These are phyloP conservation scores for Tor tambroides DNA, from an alignment of 2,113 vertebrate genomes.

Conservation along the genomic window DNA sequence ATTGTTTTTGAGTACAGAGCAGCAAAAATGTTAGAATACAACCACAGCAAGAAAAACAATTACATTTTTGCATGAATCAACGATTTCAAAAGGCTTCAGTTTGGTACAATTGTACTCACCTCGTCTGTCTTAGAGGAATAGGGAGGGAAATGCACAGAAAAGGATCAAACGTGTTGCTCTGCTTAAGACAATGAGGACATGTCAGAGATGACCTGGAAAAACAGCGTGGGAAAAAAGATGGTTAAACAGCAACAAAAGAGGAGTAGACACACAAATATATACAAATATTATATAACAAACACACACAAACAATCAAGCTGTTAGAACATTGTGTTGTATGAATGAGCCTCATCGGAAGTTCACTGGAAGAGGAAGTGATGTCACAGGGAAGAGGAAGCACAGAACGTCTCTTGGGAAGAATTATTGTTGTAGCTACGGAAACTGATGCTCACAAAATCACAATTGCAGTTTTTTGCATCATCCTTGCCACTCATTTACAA, in stretches of 20 bases:
- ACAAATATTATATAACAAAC: neutral
- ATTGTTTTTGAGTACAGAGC: constrained; percentile 50
- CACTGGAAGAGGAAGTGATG: constrained; percentile 31
- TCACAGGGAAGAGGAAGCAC: constrained; percentile 17
- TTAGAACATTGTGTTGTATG: neutral
- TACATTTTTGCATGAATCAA: neutral
- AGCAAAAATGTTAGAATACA: neutral
- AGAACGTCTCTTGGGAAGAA: neutral
- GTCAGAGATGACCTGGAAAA: constrained; percentile 89
- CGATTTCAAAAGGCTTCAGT: neutral
- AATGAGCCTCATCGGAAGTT: neutral
- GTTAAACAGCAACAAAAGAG: neutral
- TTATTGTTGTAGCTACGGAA: constrained; percentile 9
- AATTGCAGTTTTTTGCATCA: constrained; percentile 52
- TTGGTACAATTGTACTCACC: constrained; percentile 73
- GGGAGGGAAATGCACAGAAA: constrained; percentile 95
- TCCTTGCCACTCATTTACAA: constrained; percentile 8
- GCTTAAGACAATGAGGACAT: constrained; percentile 93
- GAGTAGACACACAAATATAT: neutral
- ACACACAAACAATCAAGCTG: neutral
- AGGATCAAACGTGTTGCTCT: constrained; percentile 97
- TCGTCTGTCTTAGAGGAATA: constrained; percentile 92
- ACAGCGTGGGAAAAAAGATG: neutral
- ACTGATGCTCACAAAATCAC: constrained; percentile 9
- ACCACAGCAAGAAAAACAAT: neutral